Evolutionary conservation across 2,888 invertebrate genomes (phyloP).

Genomic region (Caenorhabditis virilis): DNA sequence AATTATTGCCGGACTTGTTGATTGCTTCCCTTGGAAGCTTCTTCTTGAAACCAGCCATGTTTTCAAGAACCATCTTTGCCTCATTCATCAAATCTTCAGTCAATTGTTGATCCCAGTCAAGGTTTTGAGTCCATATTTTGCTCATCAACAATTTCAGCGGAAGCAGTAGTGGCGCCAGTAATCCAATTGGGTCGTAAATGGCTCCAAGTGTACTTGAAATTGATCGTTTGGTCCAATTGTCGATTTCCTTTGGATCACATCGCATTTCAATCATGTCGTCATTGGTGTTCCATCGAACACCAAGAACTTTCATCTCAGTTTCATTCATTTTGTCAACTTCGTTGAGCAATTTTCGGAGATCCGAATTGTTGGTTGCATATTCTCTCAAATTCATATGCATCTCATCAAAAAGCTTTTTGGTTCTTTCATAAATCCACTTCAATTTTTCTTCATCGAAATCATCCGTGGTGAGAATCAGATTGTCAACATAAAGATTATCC

Average conservation of each 20-base stretch:
- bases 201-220: too few species aligned
- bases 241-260: neutral
- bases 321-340: neutral
- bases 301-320: neutral
- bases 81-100: neutral
- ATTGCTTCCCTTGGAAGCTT: neutral
- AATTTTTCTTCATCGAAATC: neutral
- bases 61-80: neutral
- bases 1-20: neutral
- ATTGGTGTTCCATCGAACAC: neutral
- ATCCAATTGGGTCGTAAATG: too few species aligned
- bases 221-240: too few species aligned
- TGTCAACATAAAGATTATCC: slow-evolving; percentile 13
- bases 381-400: slow-evolving; percentile 27
- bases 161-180: too few species aligned
- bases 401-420: neutral
- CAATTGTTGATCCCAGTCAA: too few species aligned
- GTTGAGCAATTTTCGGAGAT: neutral
- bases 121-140: too few species aligned
- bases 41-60: neutral
- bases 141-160: too few species aligned
- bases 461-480: slow-evolving; percentile 6
- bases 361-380: slow-evolving; percentile 32
- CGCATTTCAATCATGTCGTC: neutral
- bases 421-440: neutral